phyloP scores from a whole-genome alignment of 1,140 invertebrate genomes.

The Heliconius eleuchia region DNA sequence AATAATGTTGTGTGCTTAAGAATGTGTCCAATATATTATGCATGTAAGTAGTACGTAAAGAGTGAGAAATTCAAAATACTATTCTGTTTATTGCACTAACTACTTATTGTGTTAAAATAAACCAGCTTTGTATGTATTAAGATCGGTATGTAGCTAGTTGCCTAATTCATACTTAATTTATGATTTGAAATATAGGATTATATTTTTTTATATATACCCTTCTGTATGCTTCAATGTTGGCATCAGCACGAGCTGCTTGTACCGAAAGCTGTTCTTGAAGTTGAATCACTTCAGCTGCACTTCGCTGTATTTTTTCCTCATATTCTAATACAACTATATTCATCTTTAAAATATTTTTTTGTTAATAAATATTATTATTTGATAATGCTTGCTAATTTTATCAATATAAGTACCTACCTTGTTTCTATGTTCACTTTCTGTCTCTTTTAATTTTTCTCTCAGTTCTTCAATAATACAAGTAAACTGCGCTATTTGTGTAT shows the following conservation, averaged over 20 bases:
- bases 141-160: too few relatives aligned
- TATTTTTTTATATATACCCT: constrained; percentile 42
- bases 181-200: too few relatives aligned
- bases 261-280: constrained; percentile 63
- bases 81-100: too few relatives aligned
- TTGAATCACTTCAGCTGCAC: constrained; percentile 56
- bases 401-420: constrained; percentile 47
- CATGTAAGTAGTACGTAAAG: too few relatives aligned
- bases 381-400: neutral
- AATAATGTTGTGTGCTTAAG: too few relatives aligned
- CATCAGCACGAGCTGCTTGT: constrained; percentile 54
- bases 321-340: constrained; percentile 75
- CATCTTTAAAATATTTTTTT: constrained; percentile 50
- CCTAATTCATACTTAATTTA: neutral
- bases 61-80: too few relatives aligned
- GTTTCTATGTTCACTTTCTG: constrained; percentile 58
- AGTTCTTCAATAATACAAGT: constrained; percentile 67
- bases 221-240: constrained; percentile 68
- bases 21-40: too few relatives aligned
- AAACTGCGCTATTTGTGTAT: constrained; percentile 64
- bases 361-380: too few relatives aligned
- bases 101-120: too few relatives aligned
- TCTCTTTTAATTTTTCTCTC: constrained; percentile 57
- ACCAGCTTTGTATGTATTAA: too few relatives aligned
- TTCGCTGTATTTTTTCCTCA: constrained; percentile 75